These are phyloP conservation scores for Apeltes quadracus DNA, from an alignment of 2,113 vertebrate genomes.

Conservation along the genomic window DNA sequence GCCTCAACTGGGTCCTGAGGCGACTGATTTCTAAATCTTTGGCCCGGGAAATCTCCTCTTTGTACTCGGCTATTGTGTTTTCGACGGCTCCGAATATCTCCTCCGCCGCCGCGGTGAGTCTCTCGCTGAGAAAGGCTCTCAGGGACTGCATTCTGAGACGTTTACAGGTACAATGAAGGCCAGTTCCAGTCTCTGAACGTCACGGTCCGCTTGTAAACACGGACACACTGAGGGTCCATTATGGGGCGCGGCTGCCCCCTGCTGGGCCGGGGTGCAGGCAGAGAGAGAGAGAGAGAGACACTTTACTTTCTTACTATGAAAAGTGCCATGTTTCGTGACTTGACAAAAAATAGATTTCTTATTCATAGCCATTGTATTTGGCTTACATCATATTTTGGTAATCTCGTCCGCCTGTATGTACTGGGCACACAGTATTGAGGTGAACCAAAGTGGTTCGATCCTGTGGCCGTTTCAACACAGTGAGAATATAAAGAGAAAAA, in stretches of 20 bases:
- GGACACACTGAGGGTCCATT: slow-evolving; percentile 4
- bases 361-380: not conserved
- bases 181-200: slow-evolving; percentile 58
- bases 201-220: slow-evolving; percentile 77
- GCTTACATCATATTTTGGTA: not conserved
- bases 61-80: slow-evolving; percentile 69
- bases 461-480: not conserved
- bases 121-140: slow-evolving; percentile 64
- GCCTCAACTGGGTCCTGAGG: slow-evolving; percentile 68
- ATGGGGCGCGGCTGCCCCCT: slow-evolving; percentile 30
- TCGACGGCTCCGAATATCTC: slow-evolving; percentile 73
- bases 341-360: not conserved
- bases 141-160: slow-evolving; percentile 57
- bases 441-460: not conserved
- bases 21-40: slow-evolving; percentile 74
- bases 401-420: not conserved
- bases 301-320: too few relatives aligned
- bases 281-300: too few relatives aligned
- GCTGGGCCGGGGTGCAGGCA: slow-evolving; percentile 37
- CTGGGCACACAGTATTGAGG: not conserved
- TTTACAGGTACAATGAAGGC: not conserved
- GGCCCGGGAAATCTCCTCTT: slow-evolving; percentile 67
- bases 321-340: not conserved
- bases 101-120: slow-evolving; percentile 67
- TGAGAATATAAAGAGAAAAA: not conserved